Conservation (phyloP, 2,797 vertebrate genomes). For the Trematomus bernacchii region DNA sequence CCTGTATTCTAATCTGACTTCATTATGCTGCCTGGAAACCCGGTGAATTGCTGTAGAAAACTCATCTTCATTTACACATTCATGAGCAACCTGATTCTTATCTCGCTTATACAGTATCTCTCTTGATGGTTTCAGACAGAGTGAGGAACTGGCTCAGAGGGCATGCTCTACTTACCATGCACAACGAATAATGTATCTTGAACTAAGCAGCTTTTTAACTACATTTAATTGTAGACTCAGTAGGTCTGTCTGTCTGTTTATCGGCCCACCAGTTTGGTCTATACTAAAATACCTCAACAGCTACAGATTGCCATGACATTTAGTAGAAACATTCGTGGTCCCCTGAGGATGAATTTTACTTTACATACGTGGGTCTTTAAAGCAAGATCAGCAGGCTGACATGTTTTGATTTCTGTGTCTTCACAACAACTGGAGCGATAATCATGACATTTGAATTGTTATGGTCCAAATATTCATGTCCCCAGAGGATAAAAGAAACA, state of each 20-base stretch:
- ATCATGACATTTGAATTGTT: background rate
- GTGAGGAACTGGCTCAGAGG: background rate
- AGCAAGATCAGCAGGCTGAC: background rate
- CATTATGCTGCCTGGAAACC: background rate
- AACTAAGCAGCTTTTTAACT: background rate
- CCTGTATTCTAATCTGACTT: conserved; percentile 1
- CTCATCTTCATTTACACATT: conserved; percentile 18
- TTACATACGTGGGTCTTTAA: no score
- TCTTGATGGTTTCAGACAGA: background rate
- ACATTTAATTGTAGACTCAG: background rate
- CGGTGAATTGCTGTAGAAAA: background rate
- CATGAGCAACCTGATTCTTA: conserved; percentile 11
- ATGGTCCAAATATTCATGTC: background rate
- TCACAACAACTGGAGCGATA: no score
- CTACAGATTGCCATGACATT: no score
- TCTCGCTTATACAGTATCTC: background rate
- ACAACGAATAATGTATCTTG: background rate
- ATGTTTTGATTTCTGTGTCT: background rate
- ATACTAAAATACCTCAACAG: no score
- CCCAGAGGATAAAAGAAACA: background rate
- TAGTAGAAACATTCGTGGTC: no score
- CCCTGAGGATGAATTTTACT: no score
- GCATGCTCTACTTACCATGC: background rate
- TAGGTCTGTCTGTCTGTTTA: background rate
- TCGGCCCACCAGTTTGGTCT: no score